Base-by-base conservation (phyloP, 1,140 invertebrate genomes). In the Pemphigus obesinymphae region DNA sequence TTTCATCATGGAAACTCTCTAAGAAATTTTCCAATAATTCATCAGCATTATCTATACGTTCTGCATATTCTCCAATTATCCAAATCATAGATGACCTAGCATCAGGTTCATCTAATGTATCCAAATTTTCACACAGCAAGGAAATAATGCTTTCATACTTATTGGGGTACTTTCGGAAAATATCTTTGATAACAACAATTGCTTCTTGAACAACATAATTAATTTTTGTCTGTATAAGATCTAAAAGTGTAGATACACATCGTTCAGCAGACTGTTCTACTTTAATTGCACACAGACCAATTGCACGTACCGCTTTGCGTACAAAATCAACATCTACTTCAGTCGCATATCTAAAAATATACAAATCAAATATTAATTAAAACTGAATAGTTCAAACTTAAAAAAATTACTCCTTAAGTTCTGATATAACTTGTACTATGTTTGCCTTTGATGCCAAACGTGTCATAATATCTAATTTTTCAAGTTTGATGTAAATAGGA, bases 251-350 rank as follows among this genome's bases (percentile, higher is more conserved):
- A 5, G 96, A 97, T 13, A 99, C 98, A 88, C 98, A 99, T 48
- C 96, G 90, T 88, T 99, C 98, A 0, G 98, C 97, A 2, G 97
- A 98, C 43, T 96, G 96, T 87, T 99, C 98, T 34, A 99, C 98
- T 90, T 99, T 99, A 84, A 99, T 99, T 70, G 98, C 98, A 88
- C 98, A 99, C 58, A 98, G 91, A 48, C 98, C 98, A 86, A 99
- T 99, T 10, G 98, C 98, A 76, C 98, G 89, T 0, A 99, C 97
- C 4, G 97, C 96, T 88, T 99, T 99, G 45, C 98, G 91, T 1
- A 99, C 98, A 89, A 99, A 99, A 89, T 99, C 98, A n/a, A 99
- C 98, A 88, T 99, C 98, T 29, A 99, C 98, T 88, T 99, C 98
- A 1, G 97, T 99, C 7, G 98, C 98, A 87, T 87, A 99, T 89